Conservation (phyloP, 2,797 vertebrate genomes). For the Chromis chromis region DNA sequence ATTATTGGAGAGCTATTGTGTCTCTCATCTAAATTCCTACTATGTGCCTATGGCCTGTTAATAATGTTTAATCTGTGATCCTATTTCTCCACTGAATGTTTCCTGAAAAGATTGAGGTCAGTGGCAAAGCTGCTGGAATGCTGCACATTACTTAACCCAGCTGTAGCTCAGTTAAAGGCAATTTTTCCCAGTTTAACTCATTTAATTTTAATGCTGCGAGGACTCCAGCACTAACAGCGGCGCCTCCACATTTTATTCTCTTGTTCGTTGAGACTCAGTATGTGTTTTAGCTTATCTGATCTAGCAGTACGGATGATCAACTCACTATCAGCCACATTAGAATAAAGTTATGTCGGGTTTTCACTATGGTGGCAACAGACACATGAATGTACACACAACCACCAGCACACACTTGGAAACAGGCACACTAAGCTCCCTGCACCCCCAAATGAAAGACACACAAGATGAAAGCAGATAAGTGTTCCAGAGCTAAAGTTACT, state of each 20-base stretch:
- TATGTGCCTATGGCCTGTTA: conserved; percentile 52
- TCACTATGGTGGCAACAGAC: conserved; percentile 41
- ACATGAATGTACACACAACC: conserved; percentile 41
- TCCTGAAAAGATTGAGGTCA: conserved; percentile 81
- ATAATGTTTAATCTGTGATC: conserved; percentile 74
- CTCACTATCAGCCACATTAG: conserved; percentile 47
- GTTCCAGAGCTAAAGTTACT: conserved; percentile 80
- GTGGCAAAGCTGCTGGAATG: conserved; percentile 71
- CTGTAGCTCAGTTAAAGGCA: conserved; percentile 55
- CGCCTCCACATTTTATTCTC: conserved; percentile 43
- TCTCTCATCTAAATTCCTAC: conserved; percentile 54
- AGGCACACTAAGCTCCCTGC: conserved; percentile 50
- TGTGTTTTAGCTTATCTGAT: conserved; percentile 61
- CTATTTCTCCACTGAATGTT: conserved; percentile 68
- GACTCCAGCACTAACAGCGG: conserved; percentile 29
- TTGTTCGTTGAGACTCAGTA: conserved; percentile 31
- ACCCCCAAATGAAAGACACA: conserved; percentile 70
- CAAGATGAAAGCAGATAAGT: conserved; percentile 82
- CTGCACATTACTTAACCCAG: conserved; percentile 65
- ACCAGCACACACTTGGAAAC: conserved; percentile 56
- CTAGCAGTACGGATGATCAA: conserved; percentile 44
- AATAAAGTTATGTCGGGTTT: conserved; percentile 44
- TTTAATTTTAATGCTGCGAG: conserved; percentile 49
- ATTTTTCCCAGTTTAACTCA: conserved; percentile 54
- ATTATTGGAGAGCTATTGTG: conserved; percentile 51